Base-by-base conservation (phyloP, 2,113 vertebrate genomes). In the Malurus alboscapulatus region DNA sequence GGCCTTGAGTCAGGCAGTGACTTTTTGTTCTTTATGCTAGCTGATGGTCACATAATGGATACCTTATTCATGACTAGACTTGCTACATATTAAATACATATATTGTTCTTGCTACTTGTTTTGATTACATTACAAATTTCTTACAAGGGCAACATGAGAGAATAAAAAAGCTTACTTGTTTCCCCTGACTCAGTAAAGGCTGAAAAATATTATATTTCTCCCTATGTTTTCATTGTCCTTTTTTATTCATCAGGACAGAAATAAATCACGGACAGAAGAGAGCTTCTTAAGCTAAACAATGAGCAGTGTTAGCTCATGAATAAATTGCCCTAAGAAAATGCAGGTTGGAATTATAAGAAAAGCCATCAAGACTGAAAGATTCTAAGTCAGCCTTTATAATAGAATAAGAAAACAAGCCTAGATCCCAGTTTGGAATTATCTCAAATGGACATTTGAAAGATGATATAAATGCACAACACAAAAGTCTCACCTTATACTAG, bases 91-190 rank as follows among this genome's bases (percentile, higher is more conserved):
- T 74, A 90, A 95, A 80, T 84, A 66, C 9, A 34, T 66, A 58
- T 36, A 89, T 61, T 44, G 38, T 55, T 65, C 68, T 93, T 84
- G 12, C 21, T 73, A 27, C 63, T 87, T 95, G 87, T 88, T 94
- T 88, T 92, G 72, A 86, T 86, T 88, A 75, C 32, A 72, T 95
- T 88, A 92, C 34, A 74, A 42, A 61, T 95, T 84, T 90, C 44
- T 59, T 86, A 86, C 32, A 84, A 80, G 42, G 12, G 88, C 4
- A 83, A 16, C 45, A 66, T 66, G 58, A 86, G 80, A 80, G 48
- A 84, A 59, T 48, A 62, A 81, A 91, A 93, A 75, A 78, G 3
- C 29, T 76, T 87, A 58, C 54, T 87, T 92, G 40, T 63, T 84
- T 88, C 24, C 24, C 30, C 78, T 74, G 32, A 88, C 63, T 84